A percentile compares a stretch with the other conserved stretches of the same genome.
These are phyloP conservation scores for Protodeltote pygarga DNA, from an alignment of 2,888 invertebrate genomes.

Conservation along the genomic window DNA sequence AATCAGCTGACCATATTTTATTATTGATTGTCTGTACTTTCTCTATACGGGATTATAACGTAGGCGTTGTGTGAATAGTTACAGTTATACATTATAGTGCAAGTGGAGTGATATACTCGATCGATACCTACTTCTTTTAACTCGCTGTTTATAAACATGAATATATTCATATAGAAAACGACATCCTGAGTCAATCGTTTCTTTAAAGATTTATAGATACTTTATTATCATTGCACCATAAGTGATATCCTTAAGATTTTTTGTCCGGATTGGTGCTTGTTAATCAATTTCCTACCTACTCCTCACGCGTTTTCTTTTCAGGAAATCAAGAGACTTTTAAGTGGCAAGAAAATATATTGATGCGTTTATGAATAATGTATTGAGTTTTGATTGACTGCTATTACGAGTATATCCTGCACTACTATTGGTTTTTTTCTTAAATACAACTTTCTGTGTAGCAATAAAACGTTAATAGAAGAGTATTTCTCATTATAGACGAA, in stretches of 20 bases:
- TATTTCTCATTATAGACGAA: neutral
- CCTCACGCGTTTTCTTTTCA: constrained; percentile 24
- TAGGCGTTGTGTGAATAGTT: neutral
- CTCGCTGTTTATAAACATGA: neutral
- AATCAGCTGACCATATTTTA: constrained; percentile 32
- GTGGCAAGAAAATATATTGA: constrained; percentile 32
- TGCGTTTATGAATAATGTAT: constrained; percentile 42
- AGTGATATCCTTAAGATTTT: too few species aligned
- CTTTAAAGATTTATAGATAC: constrained; percentile 18
- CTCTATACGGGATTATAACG: constrained; percentile 13
- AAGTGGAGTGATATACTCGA: neutral
- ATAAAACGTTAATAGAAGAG: constrained; percentile 4
- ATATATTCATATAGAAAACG: constrained; percentile 6
- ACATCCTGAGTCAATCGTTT: constrained; percentile 10
- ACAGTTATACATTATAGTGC: neutral
- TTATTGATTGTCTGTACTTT: constrained; percentile 30
- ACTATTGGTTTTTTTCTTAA: constrained; percentile 14
- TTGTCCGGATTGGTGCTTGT: too few species aligned
- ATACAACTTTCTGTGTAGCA: constrained; percentile 3
- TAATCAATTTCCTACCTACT: constrained; percentile 16
- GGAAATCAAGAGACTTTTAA: constrained; percentile 8
- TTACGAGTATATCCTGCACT: constrained; percentile 27
- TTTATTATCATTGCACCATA: too few species aligned
- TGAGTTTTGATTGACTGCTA: constrained; percentile 30
- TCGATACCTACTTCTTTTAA: neutral